phyloP scores from a whole-genome alignment of 2,888 invertebrate species.

The Conomelus anceps region DNA sequence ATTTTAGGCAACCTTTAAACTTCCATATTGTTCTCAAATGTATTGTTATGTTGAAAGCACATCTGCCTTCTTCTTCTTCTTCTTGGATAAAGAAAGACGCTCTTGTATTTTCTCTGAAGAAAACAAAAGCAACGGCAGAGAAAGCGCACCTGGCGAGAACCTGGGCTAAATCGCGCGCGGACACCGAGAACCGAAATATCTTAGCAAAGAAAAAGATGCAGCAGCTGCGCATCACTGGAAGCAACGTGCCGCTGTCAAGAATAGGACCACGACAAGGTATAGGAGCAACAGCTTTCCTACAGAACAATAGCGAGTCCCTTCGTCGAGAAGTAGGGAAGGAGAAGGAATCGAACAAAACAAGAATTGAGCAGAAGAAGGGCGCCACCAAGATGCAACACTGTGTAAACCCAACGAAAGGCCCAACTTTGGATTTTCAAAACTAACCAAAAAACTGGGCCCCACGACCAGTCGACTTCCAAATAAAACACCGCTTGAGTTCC shows the following conservation, averaged over 20 bases:
- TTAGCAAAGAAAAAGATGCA: not conserved
- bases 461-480: not conserved
- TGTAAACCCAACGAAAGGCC: not conserved
- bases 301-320: not conserved
- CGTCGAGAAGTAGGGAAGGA: not conserved
- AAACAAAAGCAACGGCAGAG: not conserved
- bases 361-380: too few species aligned
- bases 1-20: not conserved
- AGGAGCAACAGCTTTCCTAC: not conserved
- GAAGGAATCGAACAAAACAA: not conserved
- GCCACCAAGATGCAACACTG: not conserved
- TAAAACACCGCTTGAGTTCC: not conserved
- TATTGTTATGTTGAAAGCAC: not conserved
- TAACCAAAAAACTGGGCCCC: not conserved
- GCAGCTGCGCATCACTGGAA: not conserved
- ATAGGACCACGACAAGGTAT: not conserved
- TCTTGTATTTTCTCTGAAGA: not conserved
- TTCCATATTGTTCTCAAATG: not conserved
- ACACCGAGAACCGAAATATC: too few species aligned
- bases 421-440: not conserved
- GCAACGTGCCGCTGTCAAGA: not conserved
- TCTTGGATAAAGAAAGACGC: not conserved
- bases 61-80: not conserved
- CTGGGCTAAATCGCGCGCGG: not conserved
- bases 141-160: not conserved